Evolutionary conservation across 1,140 invertebrate genomes (phyloP).

Genomic region (Uloborus diversus): DNA sequence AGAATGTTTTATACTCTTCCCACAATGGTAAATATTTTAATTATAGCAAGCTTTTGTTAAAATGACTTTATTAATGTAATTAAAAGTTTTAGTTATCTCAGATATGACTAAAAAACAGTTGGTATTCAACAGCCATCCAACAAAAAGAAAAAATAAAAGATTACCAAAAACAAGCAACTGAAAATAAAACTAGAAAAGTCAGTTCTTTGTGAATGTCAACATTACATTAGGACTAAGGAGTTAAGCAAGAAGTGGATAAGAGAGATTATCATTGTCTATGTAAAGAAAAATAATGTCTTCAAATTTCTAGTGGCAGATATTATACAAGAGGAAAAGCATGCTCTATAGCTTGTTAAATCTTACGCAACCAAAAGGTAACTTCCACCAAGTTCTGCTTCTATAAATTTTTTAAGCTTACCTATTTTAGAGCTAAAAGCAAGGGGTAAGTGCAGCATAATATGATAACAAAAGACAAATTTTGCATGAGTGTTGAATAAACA

Average conservation of each 20-base stretch:
- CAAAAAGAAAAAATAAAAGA: constrained; percentile 11
- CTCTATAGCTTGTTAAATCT: constrained; percentile 16
- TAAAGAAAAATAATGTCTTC: not conserved
- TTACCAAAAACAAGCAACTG: constrained; percentile 33
- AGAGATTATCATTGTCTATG: not conserved
- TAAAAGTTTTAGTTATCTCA: no score
- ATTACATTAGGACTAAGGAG: constrained; percentile 27
- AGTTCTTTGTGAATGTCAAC: constrained; percentile 45
- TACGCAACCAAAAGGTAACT: not conserved
- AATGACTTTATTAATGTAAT: no score
- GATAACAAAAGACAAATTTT: not conserved
- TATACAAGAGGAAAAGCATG: constrained; percentile 34
- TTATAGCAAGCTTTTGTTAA: no score
- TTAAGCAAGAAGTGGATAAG: constrained; percentile 28
- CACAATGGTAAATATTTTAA: no score
- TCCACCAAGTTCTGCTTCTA: constrained; percentile 21
- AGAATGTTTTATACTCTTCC: no score
- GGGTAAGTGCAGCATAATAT: not conserved
- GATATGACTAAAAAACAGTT: no score
- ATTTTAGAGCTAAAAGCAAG: constrained; percentile 29
- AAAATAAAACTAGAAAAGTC: constrained; percentile 48
- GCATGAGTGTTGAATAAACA: not conserved
- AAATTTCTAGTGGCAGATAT: not conserved
- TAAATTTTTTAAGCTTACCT: not conserved
- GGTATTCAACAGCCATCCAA: constrained; percentile 42